phyloP scores from a whole-genome alignment of 2,888 invertebrate species.

The Heterodera filipjevi region DNA sequence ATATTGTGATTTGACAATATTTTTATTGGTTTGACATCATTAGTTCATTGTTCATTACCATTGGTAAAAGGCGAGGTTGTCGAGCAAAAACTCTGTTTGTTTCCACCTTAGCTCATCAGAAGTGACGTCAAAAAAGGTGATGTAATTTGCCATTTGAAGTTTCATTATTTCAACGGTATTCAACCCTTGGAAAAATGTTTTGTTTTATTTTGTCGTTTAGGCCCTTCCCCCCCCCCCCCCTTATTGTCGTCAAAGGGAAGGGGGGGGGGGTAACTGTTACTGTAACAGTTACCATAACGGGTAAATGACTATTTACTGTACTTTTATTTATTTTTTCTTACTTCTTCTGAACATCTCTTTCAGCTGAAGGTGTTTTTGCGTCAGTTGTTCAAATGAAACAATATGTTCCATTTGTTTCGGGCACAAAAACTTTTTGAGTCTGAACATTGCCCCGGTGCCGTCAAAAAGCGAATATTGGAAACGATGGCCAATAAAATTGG shows the following conservation, averaged over 20 bases:
- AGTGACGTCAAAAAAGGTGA: neutral
- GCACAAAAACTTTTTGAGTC: conserved; percentile 2
- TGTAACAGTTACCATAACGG: no score
- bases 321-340: neutral
- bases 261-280: no score
- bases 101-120: neutral
- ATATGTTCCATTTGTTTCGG: neutral
- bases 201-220: no score
- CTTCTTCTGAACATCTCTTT: neutral
- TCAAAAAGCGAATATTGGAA: neutral
- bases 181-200: no score
- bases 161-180: neutral
- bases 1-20: no score
- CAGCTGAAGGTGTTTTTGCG: neutral
- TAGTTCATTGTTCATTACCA: no score
- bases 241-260: no score
- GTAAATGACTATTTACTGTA: neutral
- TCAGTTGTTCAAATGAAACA: neutral
- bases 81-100: neutral
- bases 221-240: no score
- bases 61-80: neutral
- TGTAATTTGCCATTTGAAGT: neutral
- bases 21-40: no score
- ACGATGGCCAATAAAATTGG: neutral
- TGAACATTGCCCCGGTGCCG: neutral